Conservation (phyloP, 2,797 vertebrate species). For the Hypotaenidia philippensis region DNA sequence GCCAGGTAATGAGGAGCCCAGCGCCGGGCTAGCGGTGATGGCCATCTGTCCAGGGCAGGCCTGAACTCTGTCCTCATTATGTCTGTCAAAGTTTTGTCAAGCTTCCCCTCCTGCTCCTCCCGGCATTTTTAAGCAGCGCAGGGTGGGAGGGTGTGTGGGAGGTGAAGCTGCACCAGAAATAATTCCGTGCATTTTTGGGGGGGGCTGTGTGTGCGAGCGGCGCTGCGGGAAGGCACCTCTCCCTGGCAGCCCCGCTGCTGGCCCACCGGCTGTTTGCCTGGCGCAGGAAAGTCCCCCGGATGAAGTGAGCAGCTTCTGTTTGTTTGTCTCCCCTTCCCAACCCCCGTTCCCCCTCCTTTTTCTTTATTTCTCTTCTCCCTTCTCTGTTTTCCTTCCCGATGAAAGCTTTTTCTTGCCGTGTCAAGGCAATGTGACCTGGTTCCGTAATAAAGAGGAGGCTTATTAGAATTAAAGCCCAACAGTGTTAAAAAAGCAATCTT, state of each 20-base stretch:
- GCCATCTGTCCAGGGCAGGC: slow-evolving; percentile 31
- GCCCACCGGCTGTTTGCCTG: too few species aligned
- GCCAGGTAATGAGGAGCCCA: neutral
- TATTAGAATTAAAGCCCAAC: slow-evolving; percentile 80
- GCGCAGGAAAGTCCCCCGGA: neutral
- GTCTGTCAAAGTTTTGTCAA: neutral
- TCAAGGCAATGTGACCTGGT: slow-evolving; percentile 77
- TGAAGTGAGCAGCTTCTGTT: neutral
- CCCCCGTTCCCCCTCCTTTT: neutral
- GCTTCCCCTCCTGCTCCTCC: slow-evolving; percentile 3
- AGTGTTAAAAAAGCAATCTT: slow-evolving; percentile 78
- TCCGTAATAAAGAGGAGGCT: slow-evolving; percentile 76
- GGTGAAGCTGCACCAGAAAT: slow-evolving; percentile 44
- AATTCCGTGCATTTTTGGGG: neutral
- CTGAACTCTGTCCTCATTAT: slow-evolving; percentile 41
- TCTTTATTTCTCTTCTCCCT: neutral
- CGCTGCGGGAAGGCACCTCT: neutral
- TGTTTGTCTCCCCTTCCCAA: neutral
- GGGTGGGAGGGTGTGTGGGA: slow-evolving; percentile 59
- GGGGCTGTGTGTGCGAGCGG: neutral
- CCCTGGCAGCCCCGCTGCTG: neutral
- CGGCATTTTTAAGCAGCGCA: neutral
- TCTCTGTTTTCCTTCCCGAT: neutral
- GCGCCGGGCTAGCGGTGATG: neutral
- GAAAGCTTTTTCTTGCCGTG: slow-evolving; percentile 59